A percentile compares a stretch with the other conserved stretches of the same genome.
These are phyloP conservation scores for Lagria hirta DNA, from an alignment of 2,888 invertebrate species.

Conservation along the genomic window DNA sequence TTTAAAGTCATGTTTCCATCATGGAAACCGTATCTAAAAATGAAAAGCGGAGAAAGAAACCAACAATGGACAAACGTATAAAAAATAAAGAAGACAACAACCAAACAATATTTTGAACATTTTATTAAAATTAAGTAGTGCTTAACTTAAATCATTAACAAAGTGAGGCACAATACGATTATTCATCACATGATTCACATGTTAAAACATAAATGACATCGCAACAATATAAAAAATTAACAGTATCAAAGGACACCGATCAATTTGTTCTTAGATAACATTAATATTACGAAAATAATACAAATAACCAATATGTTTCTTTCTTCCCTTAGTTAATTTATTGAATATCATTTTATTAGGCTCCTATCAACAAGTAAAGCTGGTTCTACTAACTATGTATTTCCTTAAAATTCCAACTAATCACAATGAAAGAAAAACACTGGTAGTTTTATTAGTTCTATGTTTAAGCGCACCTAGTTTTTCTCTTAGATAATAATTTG, in stretches of 20 bases:
- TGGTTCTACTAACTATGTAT: constrained; percentile 30
- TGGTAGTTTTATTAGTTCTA: constrained; percentile 9
- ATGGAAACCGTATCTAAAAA: too few relatives aligned
- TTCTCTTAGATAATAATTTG: constrained; percentile 24
- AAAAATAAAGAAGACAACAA: background rate
- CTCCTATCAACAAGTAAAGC: constrained; percentile 38
- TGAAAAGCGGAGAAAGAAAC: too few relatives aligned
- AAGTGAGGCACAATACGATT: constrained; percentile 49
- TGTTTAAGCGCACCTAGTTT: constrained; percentile 25
- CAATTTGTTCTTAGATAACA: constrained; percentile 14
- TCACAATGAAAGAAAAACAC: constrained; percentile 21
- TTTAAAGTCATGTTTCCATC: too few relatives aligned
- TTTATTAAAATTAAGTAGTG: constrained; percentile 47
- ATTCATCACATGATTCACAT: constrained; percentile 41
- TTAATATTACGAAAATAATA: constrained; percentile 10
- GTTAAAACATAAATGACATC: constrained; percentile 32
- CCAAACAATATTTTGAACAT: constrained; percentile 35
- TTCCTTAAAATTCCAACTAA: constrained; percentile 14
- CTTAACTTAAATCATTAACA: constrained; percentile 45
- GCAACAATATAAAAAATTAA: constrained; percentile 26
- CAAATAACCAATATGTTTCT: constrained; percentile 11
- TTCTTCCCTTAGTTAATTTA: constrained; percentile 12
- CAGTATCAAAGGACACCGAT: constrained; percentile 22
- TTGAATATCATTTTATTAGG: constrained; percentile 26
- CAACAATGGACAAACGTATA: background rate